These are phyloP conservation scores for Esox lucius DNA, from an alignment of 2,797 vertebrate species.

Conservation along the genomic window DNA sequence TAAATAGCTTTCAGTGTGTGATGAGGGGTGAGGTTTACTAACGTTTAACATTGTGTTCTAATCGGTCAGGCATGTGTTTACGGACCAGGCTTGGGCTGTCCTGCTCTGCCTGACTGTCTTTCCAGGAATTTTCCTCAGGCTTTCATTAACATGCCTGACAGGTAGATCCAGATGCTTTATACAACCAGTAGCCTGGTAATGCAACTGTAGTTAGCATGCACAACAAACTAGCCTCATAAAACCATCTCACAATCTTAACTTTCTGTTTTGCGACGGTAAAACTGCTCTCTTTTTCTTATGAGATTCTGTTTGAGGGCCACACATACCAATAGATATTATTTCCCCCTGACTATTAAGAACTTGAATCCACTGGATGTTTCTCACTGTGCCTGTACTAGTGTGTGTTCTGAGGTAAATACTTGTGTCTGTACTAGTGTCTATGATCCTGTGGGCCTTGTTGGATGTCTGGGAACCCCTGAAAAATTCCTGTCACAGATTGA, in stretches of 20 bases:
- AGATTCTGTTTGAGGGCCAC: neutral
- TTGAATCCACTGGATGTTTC: neutral
- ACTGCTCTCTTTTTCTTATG: neutral
- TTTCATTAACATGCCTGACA: neutral
- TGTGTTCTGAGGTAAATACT: neutral
- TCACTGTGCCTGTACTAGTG: neutral
- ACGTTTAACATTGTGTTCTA: slow-evolving; percentile 6
- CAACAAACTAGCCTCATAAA: neutral
- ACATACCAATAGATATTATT: neutral
- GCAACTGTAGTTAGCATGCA: neutral
- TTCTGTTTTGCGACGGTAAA: too few species aligned
- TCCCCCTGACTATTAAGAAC: neutral
- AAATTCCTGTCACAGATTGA: neutral
- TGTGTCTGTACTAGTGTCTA: neutral
- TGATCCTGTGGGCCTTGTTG: neutral
- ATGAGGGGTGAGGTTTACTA: neutral
- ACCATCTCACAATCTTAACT: too few species aligned
- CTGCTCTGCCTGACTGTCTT: neutral
- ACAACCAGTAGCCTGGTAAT: neutral
- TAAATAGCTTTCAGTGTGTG: slow-evolving; percentile 3
- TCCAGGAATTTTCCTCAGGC: neutral
- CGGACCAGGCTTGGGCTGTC: neutral
- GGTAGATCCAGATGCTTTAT: neutral
- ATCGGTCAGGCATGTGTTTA: neutral
- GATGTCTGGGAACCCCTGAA: neutral